Evolutionary conservation across 1,140 invertebrate species (phyloP).

Genomic region (Papilio polytes): DNA sequence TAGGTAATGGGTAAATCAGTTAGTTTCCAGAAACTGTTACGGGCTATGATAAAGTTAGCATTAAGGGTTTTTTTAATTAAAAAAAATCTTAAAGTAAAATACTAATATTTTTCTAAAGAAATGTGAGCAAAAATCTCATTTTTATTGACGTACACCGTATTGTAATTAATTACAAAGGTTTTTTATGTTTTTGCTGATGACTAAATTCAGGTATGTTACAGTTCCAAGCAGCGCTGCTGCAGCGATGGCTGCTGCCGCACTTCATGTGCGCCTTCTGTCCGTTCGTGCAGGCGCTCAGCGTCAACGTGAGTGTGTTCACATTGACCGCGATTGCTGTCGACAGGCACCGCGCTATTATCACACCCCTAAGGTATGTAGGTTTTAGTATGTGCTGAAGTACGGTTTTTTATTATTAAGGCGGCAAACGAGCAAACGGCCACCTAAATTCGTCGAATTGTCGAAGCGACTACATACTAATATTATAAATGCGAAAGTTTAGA

Average conservation of each 20-base stretch:
- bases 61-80: neutral
- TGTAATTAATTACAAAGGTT: neutral
- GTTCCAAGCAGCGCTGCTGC: slow-evolving; percentile 93
- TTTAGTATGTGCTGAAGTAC: too few species aligned
- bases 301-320: slow-evolving; percentile 93
- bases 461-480: too few species aligned
- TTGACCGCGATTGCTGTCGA: slow-evolving; percentile 92
- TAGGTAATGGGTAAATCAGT: too few species aligned
- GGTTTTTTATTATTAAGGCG: too few species aligned
- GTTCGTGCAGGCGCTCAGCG: slow-evolving; percentile 90
- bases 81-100: too few species aligned
- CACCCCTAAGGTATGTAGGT: slow-evolving; percentile 85
- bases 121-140: too few species aligned
- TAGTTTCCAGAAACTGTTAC: neutral
- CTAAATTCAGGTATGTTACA: slow-evolving; percentile 60
- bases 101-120: too few species aligned
- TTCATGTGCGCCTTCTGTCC: slow-evolving; percentile 94
- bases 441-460: too few species aligned
- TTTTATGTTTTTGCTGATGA: neutral
- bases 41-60: too few species aligned
- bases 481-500: too few species aligned
- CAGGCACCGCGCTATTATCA: slow-evolving; percentile 89
- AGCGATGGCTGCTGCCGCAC: slow-evolving; percentile 91
- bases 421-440: too few species aligned
- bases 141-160: neutral